Base-by-base conservation (phyloP, 2,888 invertebrate genomes). In the Resseliella maxima region DNA sequence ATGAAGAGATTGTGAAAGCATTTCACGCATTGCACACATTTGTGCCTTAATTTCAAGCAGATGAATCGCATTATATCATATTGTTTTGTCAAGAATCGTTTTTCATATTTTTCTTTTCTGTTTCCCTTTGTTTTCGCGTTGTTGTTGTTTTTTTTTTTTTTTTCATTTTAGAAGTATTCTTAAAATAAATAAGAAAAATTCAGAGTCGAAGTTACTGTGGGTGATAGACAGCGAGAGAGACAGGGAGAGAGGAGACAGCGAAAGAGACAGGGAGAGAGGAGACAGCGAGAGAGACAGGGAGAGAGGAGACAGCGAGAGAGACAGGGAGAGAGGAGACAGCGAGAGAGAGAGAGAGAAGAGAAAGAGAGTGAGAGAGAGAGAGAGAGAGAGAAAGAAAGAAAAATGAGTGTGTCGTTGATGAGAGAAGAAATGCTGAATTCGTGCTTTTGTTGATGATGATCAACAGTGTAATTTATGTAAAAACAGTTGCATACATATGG, bases 381-480 rank as follows among this genome's bases (percentile, higher is more conserved):
- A n/a, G n/a, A n/a, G n/a, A 50, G 15, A 59, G n/a, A 24, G 5
- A 24, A n/a, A n/a, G 24, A 59, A 8, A 3, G 24, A 24, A 24
- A 59, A 24, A n/a, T n/a, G 41, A 12, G 24, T 59, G 59, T 24
- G n/a, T 72, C 31, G 72, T 24, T 24, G 59, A 3, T 24, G 59
- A 59, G 27, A 12, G 72, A 35, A 72, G 18, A 27, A 2, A 72
- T 2, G 15, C 8, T 15, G 72, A 15, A 10, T 27, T 5, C 12
- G 31, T 72, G 72, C 31, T 72, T 31, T 72, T 31, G 31, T 72
- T n/a, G n/a, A n/a, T n/a, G 72, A 35, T 5, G 72, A 31, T 72
- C 35, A 72, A 72, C 12, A 31, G 72, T 35, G 72, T 72, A 31
- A 72, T 72, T 72, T 72, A 72, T 72, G 72, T 72, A 31, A 72